Evolutionary conservation across 2,113 vertebrate species (phyloP).

Genomic region (Nycticebus coucang): DNA sequence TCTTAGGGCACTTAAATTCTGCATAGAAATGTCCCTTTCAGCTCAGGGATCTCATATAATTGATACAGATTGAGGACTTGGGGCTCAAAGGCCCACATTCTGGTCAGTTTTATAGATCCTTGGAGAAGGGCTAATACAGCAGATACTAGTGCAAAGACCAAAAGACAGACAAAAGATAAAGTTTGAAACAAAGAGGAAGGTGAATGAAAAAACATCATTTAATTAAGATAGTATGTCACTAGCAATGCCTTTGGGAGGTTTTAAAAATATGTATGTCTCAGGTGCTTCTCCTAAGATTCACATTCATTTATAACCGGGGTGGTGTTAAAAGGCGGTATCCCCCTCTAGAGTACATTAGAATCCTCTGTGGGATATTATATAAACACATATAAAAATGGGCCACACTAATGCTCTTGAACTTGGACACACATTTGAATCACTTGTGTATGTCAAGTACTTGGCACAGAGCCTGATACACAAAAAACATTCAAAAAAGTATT

Average conservation of each 20-base stretch:
- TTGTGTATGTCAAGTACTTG: neutral
- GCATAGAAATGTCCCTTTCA: neutral
- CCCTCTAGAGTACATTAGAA: rapidly evolving
- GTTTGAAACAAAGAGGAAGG: neutral
- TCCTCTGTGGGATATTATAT: neutral
- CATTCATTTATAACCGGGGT: neutral
- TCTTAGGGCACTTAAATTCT: neutral
- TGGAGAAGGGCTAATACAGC: neutral
- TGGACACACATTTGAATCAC: neutral
- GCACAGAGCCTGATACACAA: neutral
- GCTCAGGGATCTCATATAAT: neutral
- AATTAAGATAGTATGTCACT: neutral
- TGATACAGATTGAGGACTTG: neutral
- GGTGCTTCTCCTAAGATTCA: neutral
- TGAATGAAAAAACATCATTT: neutral
- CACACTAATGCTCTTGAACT: neutral
- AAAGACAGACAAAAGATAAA: neutral
- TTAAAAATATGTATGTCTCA: neutral
- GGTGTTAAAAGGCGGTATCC: neutral
- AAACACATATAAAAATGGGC: neutral
- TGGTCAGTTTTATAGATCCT: neutral
- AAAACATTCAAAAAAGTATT: neutral
- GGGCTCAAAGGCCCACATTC: neutral
- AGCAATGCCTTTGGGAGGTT: neutral
- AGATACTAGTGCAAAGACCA: neutral